A percentile compares a stretch with the other conserved stretches of the same genome.
Conservation (phyloP, 2,113 vertebrate species). For the Orcinus orca region DNA sequence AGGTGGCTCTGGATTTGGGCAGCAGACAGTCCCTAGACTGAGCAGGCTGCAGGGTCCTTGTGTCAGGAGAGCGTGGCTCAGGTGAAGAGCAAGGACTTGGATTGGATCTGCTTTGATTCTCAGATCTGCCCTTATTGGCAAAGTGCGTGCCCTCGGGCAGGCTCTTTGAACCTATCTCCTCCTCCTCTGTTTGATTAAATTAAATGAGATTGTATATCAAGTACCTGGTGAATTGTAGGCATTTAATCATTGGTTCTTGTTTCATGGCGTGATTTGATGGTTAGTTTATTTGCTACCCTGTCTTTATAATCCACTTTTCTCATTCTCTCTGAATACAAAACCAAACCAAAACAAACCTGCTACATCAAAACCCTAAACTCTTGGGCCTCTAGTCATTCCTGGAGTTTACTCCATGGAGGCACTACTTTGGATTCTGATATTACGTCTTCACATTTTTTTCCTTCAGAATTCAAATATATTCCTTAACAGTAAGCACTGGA, state of each 20-base stretch:
- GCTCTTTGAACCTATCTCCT: not conserved
- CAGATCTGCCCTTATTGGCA: no score
- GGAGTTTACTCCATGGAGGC: not conserved
- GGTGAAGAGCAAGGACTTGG: not conserved
- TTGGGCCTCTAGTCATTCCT: not conserved
- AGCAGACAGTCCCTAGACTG: not conserved
- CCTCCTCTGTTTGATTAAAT: not conserved
- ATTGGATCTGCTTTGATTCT: not conserved
- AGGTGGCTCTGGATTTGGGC: not conserved
- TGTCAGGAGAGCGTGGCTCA: not conserved
- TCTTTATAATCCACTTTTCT: not conserved
- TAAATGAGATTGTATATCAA: not conserved
- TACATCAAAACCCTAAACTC: not conserved
- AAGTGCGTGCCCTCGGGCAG: not conserved
- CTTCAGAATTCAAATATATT: not conserved
- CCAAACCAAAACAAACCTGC: not conserved
- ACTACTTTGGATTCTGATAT: not conserved
- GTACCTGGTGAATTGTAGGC: not conserved
- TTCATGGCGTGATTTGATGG: not conserved
- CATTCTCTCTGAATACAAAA: not conserved
- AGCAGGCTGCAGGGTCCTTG: rapidly evolving
- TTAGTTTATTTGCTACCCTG: not conserved
- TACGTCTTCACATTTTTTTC: not conserved
- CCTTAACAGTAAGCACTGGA: not conserved
- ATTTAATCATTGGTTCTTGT: not conserved